phyloP scores from a whole-genome alignment of 2,888 invertebrate genomes.

The Cephus runcator region DNA sequence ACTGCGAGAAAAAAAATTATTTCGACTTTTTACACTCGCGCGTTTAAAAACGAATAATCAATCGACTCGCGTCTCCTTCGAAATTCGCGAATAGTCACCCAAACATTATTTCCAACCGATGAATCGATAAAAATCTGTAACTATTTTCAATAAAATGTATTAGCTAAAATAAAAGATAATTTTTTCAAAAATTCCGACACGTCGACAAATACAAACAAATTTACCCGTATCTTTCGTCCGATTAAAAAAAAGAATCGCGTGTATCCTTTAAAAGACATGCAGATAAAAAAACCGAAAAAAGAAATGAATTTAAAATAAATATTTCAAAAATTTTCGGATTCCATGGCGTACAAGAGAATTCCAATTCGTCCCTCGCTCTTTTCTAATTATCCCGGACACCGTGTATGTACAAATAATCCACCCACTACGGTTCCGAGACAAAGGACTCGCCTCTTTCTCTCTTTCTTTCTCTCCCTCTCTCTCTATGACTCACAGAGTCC shows the following conservation, averaged over 20 bases:
- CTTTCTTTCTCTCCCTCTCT: constrained; percentile 14
- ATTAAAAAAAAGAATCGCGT: neutral
- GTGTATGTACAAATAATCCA: neutral
- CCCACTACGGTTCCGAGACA: neutral
- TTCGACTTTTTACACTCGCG: neutral
- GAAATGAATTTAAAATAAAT: neutral
- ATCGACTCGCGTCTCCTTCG: neutral
- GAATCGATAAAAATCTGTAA: neutral
- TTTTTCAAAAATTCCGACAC: neutral
- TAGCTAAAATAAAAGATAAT: no score
- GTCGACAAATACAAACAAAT: neutral
- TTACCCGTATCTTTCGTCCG: neutral
- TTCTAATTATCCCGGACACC: neutral
- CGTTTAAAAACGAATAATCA: neutral
- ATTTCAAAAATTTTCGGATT: neutral
- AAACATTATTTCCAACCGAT: neutral
- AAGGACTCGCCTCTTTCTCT: constrained; percentile 10
- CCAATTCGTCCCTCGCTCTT: constrained; percentile 15
- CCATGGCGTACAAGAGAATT: neutral
- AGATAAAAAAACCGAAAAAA: neutral
- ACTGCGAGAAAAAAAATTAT: neutral
- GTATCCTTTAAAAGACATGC: neutral
- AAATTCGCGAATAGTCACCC: neutral
- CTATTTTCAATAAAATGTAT: neutral
- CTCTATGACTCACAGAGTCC: constrained; percentile 20